Conservation (phyloP, 1,140 invertebrate genomes). For the Sycophaga agraensis region DNA sequence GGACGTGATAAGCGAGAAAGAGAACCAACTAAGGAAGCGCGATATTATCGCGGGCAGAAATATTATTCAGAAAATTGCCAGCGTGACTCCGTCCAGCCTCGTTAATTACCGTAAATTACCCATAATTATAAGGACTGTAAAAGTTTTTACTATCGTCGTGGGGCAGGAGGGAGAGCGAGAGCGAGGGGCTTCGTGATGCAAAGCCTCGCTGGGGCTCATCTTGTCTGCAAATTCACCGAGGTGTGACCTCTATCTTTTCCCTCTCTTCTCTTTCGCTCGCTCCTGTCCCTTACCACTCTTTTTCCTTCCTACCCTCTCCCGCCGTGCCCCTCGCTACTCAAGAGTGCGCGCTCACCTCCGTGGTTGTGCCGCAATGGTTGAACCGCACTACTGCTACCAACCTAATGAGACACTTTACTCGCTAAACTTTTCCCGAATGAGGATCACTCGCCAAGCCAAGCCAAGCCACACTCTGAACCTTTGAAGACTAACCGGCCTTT, state of each 20-base stretch:
- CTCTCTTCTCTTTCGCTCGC: not conserved
- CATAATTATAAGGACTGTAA: slow-evolving; percentile 60
- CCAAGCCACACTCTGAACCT: too few relatives aligned
- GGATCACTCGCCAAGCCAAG: too few relatives aligned
- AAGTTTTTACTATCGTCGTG: slow-evolving; percentile 60
- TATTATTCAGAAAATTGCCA: slow-evolving; percentile 59
- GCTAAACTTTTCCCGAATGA: slow-evolving; percentile 43
- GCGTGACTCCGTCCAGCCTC: slow-evolving; percentile 57
- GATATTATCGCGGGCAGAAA: slow-evolving; percentile 57
- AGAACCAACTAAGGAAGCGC: slow-evolving; percentile 39
- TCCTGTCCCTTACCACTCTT: slow-evolving; percentile 2
- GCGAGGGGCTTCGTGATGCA: slow-evolving; percentile 49
- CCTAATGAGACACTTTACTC: slow-evolving; percentile 47
- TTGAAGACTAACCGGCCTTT: too few relatives aligned
- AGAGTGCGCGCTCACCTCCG: too few relatives aligned
- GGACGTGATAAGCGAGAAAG: not conserved
- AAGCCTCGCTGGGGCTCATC: slow-evolving; percentile 49
- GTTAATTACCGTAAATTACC: slow-evolving; percentile 60
- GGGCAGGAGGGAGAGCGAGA: slow-evolving; percentile 29
- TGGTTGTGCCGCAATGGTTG: too few relatives aligned
- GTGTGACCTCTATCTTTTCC: slow-evolving; percentile 39
- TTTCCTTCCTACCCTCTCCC: slow-evolving; percentile 30
- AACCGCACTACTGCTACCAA: too few relatives aligned
- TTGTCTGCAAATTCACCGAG: slow-evolving; percentile 51
- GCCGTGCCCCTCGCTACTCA: too few relatives aligned